Evolutionary conservation across 1,140 invertebrate species (phyloP).

Genomic region (Octopus sinensis): DNA sequence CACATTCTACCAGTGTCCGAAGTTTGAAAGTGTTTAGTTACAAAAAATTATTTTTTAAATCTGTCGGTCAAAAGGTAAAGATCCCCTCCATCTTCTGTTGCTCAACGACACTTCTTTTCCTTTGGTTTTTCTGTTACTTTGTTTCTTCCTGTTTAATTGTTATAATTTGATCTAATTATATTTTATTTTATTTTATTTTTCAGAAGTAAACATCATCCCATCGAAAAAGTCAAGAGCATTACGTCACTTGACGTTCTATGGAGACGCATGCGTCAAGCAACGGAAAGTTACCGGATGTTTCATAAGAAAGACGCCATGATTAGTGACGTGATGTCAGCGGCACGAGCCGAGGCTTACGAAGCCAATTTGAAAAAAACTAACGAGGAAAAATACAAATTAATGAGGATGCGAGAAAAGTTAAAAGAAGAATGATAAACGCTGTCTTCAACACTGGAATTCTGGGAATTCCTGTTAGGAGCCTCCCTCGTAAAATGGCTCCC

Average conservation of each 20-base stretch:
- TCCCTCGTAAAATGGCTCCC: too few species aligned
- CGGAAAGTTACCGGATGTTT: not conserved
- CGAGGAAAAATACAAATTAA: not conserved
- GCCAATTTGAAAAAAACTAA: not conserved
- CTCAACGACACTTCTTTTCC: too few species aligned
- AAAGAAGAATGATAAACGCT: not conserved
- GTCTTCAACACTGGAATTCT: too few species aligned
- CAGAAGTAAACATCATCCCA: not conserved
- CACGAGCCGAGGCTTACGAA: not conserved
- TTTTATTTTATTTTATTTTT: not conserved
- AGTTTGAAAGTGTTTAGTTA: too few species aligned
- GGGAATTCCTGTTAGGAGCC: too few species aligned
- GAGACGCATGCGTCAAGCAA: not conserved
- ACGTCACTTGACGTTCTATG: not conserved
- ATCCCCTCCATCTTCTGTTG: too few species aligned
- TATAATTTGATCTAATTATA: too few species aligned
- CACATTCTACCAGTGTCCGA: too few species aligned
- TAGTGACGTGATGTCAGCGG: not conserved
- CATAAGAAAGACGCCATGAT: conserved; percentile 9
- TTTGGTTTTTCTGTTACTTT: too few species aligned
- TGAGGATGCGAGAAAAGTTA: not conserved
- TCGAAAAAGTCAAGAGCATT: not conserved
- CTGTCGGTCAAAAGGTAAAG: too few species aligned
- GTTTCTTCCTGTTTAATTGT: too few species aligned
- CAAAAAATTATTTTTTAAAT: too few species aligned